A percentile compares a stretch with the other conserved stretches of the same genome.
phyloP scores from a whole-genome alignment of 2,888 invertebrate species.

The Clepsis dumicolana region DNA sequence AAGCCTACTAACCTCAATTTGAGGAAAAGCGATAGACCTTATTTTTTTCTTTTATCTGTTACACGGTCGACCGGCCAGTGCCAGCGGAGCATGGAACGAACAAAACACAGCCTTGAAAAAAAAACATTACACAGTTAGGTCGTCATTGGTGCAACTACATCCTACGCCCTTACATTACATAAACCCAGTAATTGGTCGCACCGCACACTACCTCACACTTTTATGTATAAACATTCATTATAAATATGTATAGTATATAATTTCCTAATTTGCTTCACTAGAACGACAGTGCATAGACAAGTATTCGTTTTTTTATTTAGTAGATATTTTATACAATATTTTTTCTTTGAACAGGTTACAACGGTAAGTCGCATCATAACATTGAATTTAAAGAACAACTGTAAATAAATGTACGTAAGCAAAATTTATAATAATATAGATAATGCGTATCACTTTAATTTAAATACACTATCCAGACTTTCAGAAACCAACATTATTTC shows the following conservation, averaged over 20 bases:
- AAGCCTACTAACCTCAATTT: constrained; percentile 32
- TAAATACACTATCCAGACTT: neutral
- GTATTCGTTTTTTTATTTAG: constrained; percentile 42
- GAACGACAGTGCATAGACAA: constrained; percentile 69
- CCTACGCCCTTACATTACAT: constrained; percentile 58
- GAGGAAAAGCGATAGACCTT: constrained; percentile 37
- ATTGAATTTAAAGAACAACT: neutral
- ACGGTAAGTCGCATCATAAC: constrained; percentile 20
- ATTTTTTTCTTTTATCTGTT: constrained; percentile 6
- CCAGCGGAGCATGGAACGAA: constrained; percentile 51
- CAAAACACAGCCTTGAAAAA: constrained; percentile 60
- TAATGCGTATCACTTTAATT: neutral
- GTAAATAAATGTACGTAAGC: neutral
- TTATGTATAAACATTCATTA: constrained; percentile 68
- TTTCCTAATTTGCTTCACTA: constrained; percentile 62
- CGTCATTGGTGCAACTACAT: constrained; percentile 62
- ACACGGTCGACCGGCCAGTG: constrained; percentile 36
- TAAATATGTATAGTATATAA: constrained; percentile 61
- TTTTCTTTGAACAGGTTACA: constrained; percentile 13
- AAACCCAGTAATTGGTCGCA: constrained; percentile 70
- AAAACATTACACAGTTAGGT: constrained; percentile 58
- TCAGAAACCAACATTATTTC: neutral
- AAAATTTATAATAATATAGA: neutral
- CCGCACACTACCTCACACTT: constrained; percentile 75
- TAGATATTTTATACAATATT: constrained; percentile 34